Percentiles rank a stretch among this genome's conserved stretches.
These are phyloP conservation scores for Sphecodes monilicornis DNA, from an alignment of 2,888 invertebrate species.

Conservation along the genomic window DNA sequence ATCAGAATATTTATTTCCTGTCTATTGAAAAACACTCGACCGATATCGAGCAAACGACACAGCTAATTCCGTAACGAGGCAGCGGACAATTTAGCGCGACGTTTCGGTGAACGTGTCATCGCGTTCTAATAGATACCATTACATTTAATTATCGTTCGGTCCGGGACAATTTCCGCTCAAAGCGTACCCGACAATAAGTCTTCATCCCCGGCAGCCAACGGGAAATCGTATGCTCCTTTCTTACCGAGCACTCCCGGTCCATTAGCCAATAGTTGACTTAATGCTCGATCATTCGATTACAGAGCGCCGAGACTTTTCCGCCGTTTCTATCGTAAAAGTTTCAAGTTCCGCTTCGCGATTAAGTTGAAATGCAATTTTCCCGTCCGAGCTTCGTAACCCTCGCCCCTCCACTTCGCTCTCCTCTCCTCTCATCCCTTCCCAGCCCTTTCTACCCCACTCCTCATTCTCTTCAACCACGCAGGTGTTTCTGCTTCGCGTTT, in stretches of 20 bases:
- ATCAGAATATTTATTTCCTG: background rate
- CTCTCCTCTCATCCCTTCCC: too few relatives aligned
- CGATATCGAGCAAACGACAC: background rate
- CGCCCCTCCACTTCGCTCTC: background rate
- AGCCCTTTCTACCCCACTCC: background rate
- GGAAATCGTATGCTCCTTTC: slow-evolving; percentile 59
- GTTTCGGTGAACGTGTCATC: background rate
- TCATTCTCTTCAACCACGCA: background rate
- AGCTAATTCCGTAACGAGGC: background rate
- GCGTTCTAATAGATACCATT: slow-evolving; percentile 7
- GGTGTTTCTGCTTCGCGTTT: slow-evolving; percentile 35
- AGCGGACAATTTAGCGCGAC: background rate
- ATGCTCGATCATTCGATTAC: slow-evolving; percentile 72
- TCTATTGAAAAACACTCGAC: background rate
- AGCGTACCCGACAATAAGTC: slow-evolving; percentile 40
- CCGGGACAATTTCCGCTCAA: slow-evolving; percentile 34
- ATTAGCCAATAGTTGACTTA: slow-evolving; percentile 73
- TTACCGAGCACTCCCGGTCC: slow-evolving; percentile 62
- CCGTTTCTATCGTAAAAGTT: slow-evolving; percentile 68
- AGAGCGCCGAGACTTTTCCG: slow-evolving; percentile 63
- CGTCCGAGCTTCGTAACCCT: slow-evolving; percentile 30
- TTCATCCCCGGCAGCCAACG: slow-evolving; percentile 10
- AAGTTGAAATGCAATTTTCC: slow-evolving; percentile 72
- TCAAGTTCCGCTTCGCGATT: slow-evolving; percentile 69
- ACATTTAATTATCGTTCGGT: slow-evolving; percentile 28